Base-by-base conservation (phyloP, 2,888 invertebrate species). In the Prenolepis imparis region DNA sequence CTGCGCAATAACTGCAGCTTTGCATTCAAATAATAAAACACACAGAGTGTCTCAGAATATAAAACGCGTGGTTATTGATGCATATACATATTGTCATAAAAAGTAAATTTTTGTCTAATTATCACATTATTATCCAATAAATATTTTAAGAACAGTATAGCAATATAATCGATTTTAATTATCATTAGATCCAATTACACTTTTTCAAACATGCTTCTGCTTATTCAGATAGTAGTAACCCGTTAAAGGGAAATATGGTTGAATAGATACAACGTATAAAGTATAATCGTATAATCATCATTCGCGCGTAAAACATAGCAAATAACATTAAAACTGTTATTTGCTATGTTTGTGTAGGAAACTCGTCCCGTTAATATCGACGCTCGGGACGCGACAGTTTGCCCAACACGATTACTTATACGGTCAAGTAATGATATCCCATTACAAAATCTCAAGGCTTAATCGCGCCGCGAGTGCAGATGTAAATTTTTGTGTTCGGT, bases 391-490 rank as follows among this genome's bases (percentile, higher is more conserved):
- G 21, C 41, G 21, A 74, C 74, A 12, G 21, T 64, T 64, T 75
- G 24, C n/a, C 39, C 12, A 15, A 8, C 28, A 39, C 21, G 15
- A 52, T 12, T 12, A 24, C 28, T 77, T 39, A n/a, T n/a, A 28
- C 52, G 18, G 9, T 59, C 57, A 57, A 44, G 9, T 21, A 55
- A 39, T 21, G 8, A 36, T 78, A 67, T 59, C 24, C 32, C 24
- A 59, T 57, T 59, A 57, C 57, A 57, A 78, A 77, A 78, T 78
- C 78, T 68, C 57, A 32, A 44, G 78, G 39, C 32, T 68, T 68
- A 44, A 68, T 78, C 68, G 36, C 59, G 32, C 28, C 39, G 41
- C 18, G 24, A 15, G 28, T 5, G n/a, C 41, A 41, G 36, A 68
- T 67, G 78, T 18, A 44, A 55, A 44, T 28, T 39, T 52, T 52